Evolutionary conservation across 2,113 vertebrate species (phyloP).

Genomic region (Machaerirhynchus nigripectus): DNA sequence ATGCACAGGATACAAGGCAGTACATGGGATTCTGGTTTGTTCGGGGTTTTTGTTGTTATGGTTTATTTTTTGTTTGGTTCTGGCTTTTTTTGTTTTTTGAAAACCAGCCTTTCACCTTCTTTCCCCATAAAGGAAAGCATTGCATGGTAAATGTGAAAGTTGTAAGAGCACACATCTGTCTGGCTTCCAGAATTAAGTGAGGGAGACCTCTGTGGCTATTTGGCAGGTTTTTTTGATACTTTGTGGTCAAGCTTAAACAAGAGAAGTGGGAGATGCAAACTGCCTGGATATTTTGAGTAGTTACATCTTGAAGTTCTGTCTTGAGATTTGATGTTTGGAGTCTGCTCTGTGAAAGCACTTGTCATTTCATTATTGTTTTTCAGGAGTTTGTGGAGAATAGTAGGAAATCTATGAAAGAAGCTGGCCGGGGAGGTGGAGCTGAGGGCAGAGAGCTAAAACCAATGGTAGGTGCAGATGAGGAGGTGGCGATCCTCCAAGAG

Average conservation of each 20-base stretch:
- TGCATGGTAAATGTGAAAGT: background rate
- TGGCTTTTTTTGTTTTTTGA: background rate
- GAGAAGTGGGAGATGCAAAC: background rate
- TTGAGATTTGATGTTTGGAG: background rate
- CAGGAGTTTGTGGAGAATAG: conserved; percentile 98
- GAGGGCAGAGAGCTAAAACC: conserved; percentile 91
- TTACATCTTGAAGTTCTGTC: background rate
- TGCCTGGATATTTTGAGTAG: background rate
- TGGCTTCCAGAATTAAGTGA: background rate
- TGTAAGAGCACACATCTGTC: background rate
- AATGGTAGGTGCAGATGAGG: conserved; percentile 94
- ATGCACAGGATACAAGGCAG: background rate
- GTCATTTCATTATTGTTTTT: conserved; percentile 40
- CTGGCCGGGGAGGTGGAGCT: conserved; percentile 78
- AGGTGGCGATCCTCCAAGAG: conserved; percentile 85
- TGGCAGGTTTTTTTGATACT: background rate
- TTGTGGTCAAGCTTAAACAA: background rate
- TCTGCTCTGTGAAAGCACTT: background rate
- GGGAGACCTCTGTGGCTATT: background rate
- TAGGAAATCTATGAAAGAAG: conserved; percentile 86
- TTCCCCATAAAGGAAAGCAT: background rate
- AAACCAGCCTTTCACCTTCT: background rate
- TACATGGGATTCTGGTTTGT: background rate
- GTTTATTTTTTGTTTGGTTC: background rate
- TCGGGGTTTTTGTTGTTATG: background rate